Base-by-base conservation (phyloP, 1,140 invertebrate genomes). In the Cydia amplana region DNA sequence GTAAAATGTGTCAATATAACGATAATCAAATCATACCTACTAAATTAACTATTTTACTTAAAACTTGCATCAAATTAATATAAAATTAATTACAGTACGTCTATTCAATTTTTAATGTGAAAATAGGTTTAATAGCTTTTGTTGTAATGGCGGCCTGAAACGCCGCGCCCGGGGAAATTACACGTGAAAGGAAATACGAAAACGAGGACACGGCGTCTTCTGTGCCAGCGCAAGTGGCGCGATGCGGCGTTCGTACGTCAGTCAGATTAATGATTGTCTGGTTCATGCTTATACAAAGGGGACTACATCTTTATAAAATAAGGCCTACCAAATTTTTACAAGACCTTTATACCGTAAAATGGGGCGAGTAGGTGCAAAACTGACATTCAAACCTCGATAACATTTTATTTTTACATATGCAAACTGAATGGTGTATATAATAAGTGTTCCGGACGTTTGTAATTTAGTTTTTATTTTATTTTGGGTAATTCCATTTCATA, bases 101-200 rank as follows among this genome's bases (percentile, higher is more conserved):
- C 55, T 23, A 60, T 60, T 10, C 23, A 60, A 12, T 23, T 10
- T 23, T 23, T 12, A 23, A 51, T 51, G 7, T 32, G 25, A 32
- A 36, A 36, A 32, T 40, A n/a, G n/a, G 32, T 43, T 70, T 43
- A 70, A 14, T 36, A 28, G 64, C 65, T 70, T 43, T 43, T 70
- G 65, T 70, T 70, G 25, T 36, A 70, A 16, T 70, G n/a, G 28
- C 64, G 64, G 64, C 64, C 16, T 67, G 64, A 36, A 64, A 67
- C 64, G 74, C 20, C 43, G 77, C 77, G 81, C 75, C 82, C 55
- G 65, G 85, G 86, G 86, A 88, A 88, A 88, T 88, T 85, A 86
- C 79, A 83, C 79, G 78, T 80, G 81, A 86, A 82, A 85, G 80
- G 79, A 80, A 85, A 82, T 83, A 78, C 70, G 70, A 80, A 76